Evolutionary conservation across 2,113 vertebrate genomes (phyloP), one percentile per base, ranked within the genome.

Genomic region (Chamaetylas fuelleborni): DNA sequence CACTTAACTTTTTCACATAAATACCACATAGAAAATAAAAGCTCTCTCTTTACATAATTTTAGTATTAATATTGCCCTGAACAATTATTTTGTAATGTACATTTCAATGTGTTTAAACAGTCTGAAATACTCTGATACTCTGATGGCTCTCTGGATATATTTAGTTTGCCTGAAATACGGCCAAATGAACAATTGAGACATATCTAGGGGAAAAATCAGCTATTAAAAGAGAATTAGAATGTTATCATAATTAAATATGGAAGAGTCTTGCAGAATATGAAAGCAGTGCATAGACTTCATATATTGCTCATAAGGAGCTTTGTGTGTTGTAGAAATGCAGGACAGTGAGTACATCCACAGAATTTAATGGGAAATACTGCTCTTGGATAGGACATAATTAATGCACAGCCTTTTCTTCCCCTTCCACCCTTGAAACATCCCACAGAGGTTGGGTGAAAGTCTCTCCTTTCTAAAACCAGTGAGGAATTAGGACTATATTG

Each of bases 181-280:
- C 62, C 88, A 95, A 92, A 95, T 66, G 45, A 80, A 80, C n/a
- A 86, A 80, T 47, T 72, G 57, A 90, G 72, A 88, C 17, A 40
- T 72, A 82, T 33, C 67, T 71, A 3, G 76, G 53, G 9, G 26
- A 6, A 79, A 92, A 86, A 74, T 60, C 16, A 51, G 29, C 53
- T 51, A 40, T 81, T 76, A 61, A 90, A 92, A 85, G 33, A 84
- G 38, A 77, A 64, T 88, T 85, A 88, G 25, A 79, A 13, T 47
- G 25, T 91, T 84, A 81, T 56, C 23, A 12, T 14, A 51, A 16
- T 45, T 87, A 78, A 78, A 85, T 60, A 87, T n/a, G 19, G 36
- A 86, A 60, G 17, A 92, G 14, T 26, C 43, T 66, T 43, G 3
- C 43, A 74, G 90, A 92, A 74, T 87, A 87, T 24, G 34, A 67